Conservation (phyloP, 2,113 vertebrate genomes). For the Dasyornis broadbenti region DNA sequence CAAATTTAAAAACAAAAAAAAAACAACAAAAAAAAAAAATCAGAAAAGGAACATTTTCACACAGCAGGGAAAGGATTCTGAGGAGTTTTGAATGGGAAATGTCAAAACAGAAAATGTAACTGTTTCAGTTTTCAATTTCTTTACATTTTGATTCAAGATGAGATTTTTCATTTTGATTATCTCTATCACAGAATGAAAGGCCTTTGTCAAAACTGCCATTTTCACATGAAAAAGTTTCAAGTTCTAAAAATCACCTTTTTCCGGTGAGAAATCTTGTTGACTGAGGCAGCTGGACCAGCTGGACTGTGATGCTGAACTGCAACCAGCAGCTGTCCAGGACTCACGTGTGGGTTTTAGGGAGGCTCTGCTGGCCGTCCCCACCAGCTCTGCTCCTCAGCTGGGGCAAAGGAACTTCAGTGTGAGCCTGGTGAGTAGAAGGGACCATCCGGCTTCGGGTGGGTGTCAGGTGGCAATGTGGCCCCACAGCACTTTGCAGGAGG, state of each 20-base stretch:
- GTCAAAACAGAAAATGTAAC: slow-evolving; percentile 58
- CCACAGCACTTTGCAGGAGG: accelerated
- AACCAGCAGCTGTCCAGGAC: background rate
- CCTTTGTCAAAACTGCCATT: slow-evolving; percentile 60
- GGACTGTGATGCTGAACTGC: background rate
- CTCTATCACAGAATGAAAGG: slow-evolving; percentile 39
- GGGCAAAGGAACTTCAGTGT: background rate
- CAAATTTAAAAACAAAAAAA: background rate
- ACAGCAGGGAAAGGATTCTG: slow-evolving; percentile 42
- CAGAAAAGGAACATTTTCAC: slow-evolving; percentile 54
- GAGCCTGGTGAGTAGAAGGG: background rate
- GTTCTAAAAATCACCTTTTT: slow-evolving; percentile 47
- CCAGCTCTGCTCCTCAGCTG: background rate
- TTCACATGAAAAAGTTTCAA: slow-evolving; percentile 46
- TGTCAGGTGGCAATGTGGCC: background rate
- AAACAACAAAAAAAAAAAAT: background rate
- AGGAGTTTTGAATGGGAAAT: slow-evolving; percentile 61
- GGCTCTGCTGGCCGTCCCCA: accelerated
- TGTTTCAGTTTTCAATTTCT: slow-evolving; percentile 48
- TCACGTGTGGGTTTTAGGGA: accelerated
- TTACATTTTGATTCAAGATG: slow-evolving; percentile 36
- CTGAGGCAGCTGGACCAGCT: background rate
- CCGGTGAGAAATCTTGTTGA: background rate
- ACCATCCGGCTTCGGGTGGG: background rate
- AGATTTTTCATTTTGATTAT: slow-evolving; percentile 59